Evolutionary conservation across 2,888 invertebrate species (phyloP), one percentile per base, ranked within the genome.

Genomic region (Erynnis tages): DNA sequence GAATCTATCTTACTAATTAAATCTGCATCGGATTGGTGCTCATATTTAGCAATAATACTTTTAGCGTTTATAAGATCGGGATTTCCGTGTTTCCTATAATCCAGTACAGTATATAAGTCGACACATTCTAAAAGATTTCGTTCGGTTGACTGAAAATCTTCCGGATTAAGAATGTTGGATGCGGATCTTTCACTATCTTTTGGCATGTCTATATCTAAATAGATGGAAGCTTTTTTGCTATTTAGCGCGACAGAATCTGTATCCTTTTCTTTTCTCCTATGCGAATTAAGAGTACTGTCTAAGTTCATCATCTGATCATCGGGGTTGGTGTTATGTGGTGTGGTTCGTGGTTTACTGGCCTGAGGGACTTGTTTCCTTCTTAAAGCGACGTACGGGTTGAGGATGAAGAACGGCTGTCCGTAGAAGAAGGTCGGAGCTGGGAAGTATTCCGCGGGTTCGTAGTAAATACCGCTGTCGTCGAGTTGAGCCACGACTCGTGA

Each of bases 31-130:
- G 66, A 58, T 46, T 63, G 23, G 17, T 56, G 47, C 30, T 62
- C 49, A 46, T 61, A 62, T 8, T 62, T 10, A 8, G 16, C 4
- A 11, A 23, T 16, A 1, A 8, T 14, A n/a, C 4, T 35, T 1
- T 1, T 13, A 8, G 1, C 3, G 4, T 8, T 27, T 29, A 23
- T 2, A 32, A 16, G 8, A 10, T 23, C 40, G 0, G 2, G 5
- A 7, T 17, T 5, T 21, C 4, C 21, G 46, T 43, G 54, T 46
- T 59, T 55, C 54, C 65, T 66, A 13, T 60, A 63, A 56, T 63
- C 57, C 29, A 67, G 55, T 21, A 66, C 54, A 29, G 67, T 57
- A 44, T 72, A 60, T 10, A 72, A 58, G 45, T 71, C 61, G 23
- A 69, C 59, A 37, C 74, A 74, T 48, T 68, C 65, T 5, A 58